A percentile compares a stretch with the other conserved stretches of the same genome.
phyloP scores from a whole-genome alignment of 2,888 invertebrate genomes.

The Agrotis segetum region DNA sequence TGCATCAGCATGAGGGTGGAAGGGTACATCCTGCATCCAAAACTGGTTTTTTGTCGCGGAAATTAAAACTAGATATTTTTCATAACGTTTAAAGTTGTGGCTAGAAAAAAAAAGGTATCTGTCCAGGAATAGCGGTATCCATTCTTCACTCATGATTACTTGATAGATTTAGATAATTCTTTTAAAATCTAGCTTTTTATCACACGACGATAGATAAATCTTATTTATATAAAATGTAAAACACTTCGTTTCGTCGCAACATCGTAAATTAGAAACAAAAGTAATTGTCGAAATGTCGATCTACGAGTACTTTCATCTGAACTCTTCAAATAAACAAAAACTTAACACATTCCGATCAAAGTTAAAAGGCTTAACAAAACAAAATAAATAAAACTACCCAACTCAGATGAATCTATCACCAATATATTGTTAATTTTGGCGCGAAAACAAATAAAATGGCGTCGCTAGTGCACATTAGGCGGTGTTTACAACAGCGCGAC shows the following conservation, averaged over 20 bases:
- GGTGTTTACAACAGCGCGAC: slow-evolving; percentile 71
- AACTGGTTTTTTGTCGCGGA: too few relatives aligned
- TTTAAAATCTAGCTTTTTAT: background rate
- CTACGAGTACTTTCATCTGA: slow-evolving; percentile 21
- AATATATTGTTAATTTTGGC: slow-evolving; percentile 56
- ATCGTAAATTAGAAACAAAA: slow-evolving; percentile 13
- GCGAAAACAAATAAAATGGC: slow-evolving; percentile 65
- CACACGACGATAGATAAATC: too few relatives aligned
- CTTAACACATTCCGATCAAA: slow-evolving; percentile 16
- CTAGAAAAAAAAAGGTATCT: too few relatives aligned
- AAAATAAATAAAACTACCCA: slow-evolving; percentile 47
- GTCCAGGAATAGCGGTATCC: too few relatives aligned
- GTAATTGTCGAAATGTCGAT: slow-evolving; percentile 13
- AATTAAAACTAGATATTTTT: too few relatives aligned
- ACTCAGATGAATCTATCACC: slow-evolving; percentile 51
- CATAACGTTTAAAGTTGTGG: too few relatives aligned
- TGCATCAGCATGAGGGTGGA: too few relatives aligned
- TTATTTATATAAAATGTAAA: slow-evolving; percentile 3
- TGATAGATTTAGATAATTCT: background rate
- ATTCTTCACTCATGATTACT: background rate
- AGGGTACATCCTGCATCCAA: too few relatives aligned
- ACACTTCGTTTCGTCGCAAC: background rate
- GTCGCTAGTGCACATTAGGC: slow-evolving; percentile 60
- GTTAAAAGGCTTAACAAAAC: slow-evolving; percentile 49
- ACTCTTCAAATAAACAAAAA: slow-evolving; percentile 54